Percentiles rank a stretch among this genome's conserved stretches.
Conservation (phyloP, 2,888 invertebrate species). For the Leptopterna dolabrata region DNA sequence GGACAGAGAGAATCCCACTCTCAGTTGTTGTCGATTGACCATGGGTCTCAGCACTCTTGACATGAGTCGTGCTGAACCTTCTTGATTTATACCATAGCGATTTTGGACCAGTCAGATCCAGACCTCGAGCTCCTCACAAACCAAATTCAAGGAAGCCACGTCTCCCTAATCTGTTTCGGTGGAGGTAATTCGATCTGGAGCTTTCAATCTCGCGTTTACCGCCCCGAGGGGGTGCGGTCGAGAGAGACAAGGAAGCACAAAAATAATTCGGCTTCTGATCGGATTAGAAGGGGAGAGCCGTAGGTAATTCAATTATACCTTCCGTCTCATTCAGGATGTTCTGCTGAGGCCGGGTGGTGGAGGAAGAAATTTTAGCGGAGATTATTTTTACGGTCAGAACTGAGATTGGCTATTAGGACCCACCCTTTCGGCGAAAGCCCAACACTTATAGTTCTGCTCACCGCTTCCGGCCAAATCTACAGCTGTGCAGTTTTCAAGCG, state of each 20-base stretch:
- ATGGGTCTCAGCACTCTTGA: neutral
- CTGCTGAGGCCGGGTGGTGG: neutral
- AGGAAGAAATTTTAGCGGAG: conserved; percentile 26
- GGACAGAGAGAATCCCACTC: too few relatives aligned
- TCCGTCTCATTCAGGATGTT: conserved; percentile 20
- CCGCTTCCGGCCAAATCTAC: neutral
- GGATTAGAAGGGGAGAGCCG: conserved; percentile 43
- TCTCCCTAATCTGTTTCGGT: conserved; percentile 44
- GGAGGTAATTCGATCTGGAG: conserved; percentile 46
- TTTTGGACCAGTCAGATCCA: neutral
- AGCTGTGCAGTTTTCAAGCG: neutral
- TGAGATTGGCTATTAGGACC: conserved; percentile 37
- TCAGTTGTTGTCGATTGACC: neutral
- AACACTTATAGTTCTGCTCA: neutral
- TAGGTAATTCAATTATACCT: conserved; percentile 48
- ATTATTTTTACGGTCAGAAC: conserved; percentile 34
- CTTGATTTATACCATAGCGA: conserved; percentile 12
- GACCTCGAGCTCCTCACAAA: neutral
- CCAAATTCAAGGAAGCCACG: conserved; percentile 14
- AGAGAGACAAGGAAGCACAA: conserved; percentile 45
- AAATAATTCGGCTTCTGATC: conserved; percentile 50
- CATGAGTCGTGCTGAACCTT: neutral
- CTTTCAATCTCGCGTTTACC: conserved; percentile 50
- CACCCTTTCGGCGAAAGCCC: neutral
- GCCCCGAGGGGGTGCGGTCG: neutral